Evolutionary conservation across 2,797 vertebrate species (phyloP), one percentile per base, ranked within the genome.

Genomic region (Rhabdomys pumilio): DNA sequence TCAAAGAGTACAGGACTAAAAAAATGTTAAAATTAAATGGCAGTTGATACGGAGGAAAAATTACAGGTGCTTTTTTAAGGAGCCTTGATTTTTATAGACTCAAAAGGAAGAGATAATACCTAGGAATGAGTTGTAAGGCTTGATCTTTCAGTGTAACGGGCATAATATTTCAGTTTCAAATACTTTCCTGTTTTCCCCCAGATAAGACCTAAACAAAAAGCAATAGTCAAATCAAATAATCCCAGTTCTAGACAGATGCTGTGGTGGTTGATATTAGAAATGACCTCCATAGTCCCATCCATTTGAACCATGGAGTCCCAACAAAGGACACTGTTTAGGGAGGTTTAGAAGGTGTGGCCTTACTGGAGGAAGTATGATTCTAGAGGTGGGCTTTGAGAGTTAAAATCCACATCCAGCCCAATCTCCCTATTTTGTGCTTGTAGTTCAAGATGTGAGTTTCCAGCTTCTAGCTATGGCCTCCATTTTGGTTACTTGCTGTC

Each of bases 141-240:
- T 69, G 31, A 72, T 44, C 41, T 81, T 29, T 22, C 14, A 50
- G 6, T 4, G 0, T 29, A 91, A 22, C 31, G 20, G 8, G 4
- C 20, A 24, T 47, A 67, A 6, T 12, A 19, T 88, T 95, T 93
- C 15, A 34, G 0, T 65, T 76, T 69, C 72, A 2, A n/a, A 87
- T 12, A 55, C 34, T 55, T 57, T 88, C 12, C 6, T 69, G 0
- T 44, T 76, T 59, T 29, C 19, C 11, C 31, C 9, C 3, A 41
- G 53, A 90, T 59, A 63, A 89, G 84, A 87, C 34, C 89, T 61
- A 72, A 76, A 88, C 44, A 86, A 41, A 34, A 73, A 47, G 44
- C 1, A 77, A 34, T 57, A 61, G 57, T 75, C n/a, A 92, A 61
- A 69, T 73, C n/a, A 92, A 72, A 59, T 61, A 76, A 50, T 65